These are phyloP conservation scores for Cyrtorhinus lividipennis DNA, from an alignment of 1,140 invertebrate species.

Conservation along the genomic window DNA sequence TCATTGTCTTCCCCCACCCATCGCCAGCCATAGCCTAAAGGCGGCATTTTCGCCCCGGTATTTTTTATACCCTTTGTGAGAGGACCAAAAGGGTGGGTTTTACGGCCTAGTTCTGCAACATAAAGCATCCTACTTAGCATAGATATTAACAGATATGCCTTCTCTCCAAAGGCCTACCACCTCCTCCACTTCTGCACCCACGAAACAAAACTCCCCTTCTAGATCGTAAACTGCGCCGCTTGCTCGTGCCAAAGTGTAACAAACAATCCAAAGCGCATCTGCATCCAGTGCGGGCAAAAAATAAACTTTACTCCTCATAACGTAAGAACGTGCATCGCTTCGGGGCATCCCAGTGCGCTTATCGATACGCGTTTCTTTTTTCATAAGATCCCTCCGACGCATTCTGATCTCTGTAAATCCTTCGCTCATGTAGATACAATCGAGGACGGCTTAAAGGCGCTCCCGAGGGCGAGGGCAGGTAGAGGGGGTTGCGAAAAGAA, in stretches of 20 bases:
- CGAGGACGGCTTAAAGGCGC: background rate
- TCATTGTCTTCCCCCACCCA: slow-evolving; percentile 10
- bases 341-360: background rate
- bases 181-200: background rate
- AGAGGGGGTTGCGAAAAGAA: background rate
- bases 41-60: background rate
- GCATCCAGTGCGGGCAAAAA: background rate
- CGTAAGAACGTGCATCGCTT: background rate
- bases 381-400: background rate
- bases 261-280: background rate
- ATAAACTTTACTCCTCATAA: background rate
- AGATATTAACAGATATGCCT: slow-evolving; percentile 20
- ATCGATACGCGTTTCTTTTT: background rate
- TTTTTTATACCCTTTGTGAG: background rate
- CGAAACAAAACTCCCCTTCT: background rate
- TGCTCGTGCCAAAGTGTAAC: slow-evolving; percentile 8
- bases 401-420: background rate
- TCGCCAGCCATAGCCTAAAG: background rate
- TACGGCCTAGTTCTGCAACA: slow-evolving; percentile 15
- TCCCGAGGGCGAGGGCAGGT: background rate
- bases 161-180: no score
- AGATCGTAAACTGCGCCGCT: slow-evolving; percentile 7
- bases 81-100: background rate
- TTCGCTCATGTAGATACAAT: background rate
- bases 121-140: slow-evolving; percentile 19